Conservation (phyloP, 2,888 invertebrate species). For the Caenorhabditis sp. region DNA sequence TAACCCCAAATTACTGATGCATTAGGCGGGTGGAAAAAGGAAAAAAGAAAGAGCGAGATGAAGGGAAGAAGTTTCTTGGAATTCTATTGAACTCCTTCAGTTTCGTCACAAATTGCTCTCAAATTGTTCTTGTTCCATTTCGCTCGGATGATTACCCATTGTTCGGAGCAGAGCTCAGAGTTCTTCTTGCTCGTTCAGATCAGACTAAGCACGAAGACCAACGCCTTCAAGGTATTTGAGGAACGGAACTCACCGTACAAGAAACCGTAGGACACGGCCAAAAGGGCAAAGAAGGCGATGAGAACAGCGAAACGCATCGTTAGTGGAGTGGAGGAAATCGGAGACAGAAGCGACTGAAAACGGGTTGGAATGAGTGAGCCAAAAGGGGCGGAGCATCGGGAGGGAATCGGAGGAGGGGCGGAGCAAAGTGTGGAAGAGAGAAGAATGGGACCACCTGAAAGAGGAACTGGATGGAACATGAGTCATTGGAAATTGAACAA, state of each 20-base stretch:
- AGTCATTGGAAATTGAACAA: conserved; percentile 4
- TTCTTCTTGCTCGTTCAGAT: not conserved
- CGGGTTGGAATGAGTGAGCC: conserved; percentile 11
- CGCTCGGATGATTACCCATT: conserved; percentile 26
- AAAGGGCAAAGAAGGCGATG: conserved; percentile 35
- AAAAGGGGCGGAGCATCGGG: conserved; percentile 14
- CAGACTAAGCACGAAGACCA: not conserved
- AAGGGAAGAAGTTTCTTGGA: conserved; percentile 31
- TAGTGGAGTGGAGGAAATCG: conserved; percentile 3
- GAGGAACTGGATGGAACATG: conserved; percentile 26
- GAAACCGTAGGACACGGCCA: conserved; percentile 39
- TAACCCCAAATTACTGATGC: conserved; percentile 40
- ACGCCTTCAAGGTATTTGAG: not conserved
- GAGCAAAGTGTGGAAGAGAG: not conserved
- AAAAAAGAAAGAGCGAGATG: not conserved
- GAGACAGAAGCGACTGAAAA: conserved; percentile 22
- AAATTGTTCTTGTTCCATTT: conserved; percentile 24
- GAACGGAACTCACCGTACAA: conserved; percentile 36
- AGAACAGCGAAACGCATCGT: conserved; percentile 42
- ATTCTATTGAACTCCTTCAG: no score
- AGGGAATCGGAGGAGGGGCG: conserved; percentile 15
- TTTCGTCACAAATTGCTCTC: conserved; percentile 17
- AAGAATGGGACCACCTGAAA: conserved; percentile 8
- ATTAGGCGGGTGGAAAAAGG: conserved; percentile 12
- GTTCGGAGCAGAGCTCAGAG: conserved; percentile 16